phyloP scores from a whole-genome alignment of 2,888 invertebrate genomes.

The Pedicia rivosa region DNA sequence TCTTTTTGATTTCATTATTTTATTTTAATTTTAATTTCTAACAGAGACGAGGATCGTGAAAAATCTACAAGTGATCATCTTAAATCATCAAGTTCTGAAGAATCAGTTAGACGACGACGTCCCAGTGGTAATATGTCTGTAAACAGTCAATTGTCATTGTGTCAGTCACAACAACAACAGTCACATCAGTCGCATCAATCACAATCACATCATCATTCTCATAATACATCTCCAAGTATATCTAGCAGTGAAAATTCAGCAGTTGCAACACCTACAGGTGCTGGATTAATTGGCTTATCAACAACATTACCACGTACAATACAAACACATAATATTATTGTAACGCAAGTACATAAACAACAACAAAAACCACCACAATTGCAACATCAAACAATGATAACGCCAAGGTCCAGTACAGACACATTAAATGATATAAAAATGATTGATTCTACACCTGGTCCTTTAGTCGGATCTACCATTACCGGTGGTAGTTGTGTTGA shows the following conservation, averaged over 20 bases:
- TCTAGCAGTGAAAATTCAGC: slow-evolving; percentile 5
- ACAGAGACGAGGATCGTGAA: slow-evolving; percentile 47
- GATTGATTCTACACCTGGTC: no score
- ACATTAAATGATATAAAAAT: slow-evolving; percentile 3
- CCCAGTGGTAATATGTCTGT: slow-evolving; percentile 31
- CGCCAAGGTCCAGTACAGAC: slow-evolving; percentile 2
- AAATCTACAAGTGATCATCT: slow-evolving; percentile 36
- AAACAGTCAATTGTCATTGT: slow-evolving; percentile 13
- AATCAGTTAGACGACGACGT: slow-evolving; percentile 40
- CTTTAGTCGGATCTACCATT: no score
- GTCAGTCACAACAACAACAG: slow-evolving; percentile 8
- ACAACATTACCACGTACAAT: slow-evolving; percentile 5
- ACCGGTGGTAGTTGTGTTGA: no score
- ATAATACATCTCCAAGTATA: slow-evolving; percentile 5
- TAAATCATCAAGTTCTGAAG: slow-evolving; percentile 43
- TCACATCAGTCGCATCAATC: background rate
- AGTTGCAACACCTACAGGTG: background rate
- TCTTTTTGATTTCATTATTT: background rate
- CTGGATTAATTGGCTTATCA: slow-evolving; percentile 4
- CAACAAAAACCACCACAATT: slow-evolving; percentile 7
- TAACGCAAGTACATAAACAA: slow-evolving; percentile 3
- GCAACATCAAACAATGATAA: slow-evolving; percentile 6
- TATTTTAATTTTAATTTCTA: slow-evolving; percentile 10
- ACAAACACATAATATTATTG: no score
- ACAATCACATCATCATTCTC: background rate